These are phyloP conservation scores for Limnephilus lunatus DNA, from an alignment of 2,888 invertebrate species.

Conservation along the genomic window DNA sequence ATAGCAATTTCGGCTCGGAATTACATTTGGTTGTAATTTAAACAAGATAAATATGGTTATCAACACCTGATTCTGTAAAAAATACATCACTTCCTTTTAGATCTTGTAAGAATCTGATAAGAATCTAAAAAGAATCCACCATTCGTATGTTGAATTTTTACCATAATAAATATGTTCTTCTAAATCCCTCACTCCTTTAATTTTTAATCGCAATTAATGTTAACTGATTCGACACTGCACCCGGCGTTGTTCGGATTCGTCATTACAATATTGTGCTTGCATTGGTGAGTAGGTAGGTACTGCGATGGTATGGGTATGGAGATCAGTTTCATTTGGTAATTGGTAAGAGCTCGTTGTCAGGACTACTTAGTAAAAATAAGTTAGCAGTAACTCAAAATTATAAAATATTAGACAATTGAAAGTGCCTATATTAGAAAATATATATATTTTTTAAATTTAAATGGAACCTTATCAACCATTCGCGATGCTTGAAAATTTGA, in stretches of 20 bases:
- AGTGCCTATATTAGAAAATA: neutral
- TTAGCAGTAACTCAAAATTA: neutral
- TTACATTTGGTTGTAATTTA: too few relatives aligned
- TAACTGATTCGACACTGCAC: neutral
- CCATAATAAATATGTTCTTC: too few relatives aligned
- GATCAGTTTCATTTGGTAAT: constrained; percentile 25
- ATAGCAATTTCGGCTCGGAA: too few relatives aligned
- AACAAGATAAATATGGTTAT: too few relatives aligned
- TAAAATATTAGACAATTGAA: neutral
- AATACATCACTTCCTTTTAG: too few relatives aligned
- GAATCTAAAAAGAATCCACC: neutral
- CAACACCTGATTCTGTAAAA: too few relatives aligned
- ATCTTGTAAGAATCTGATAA: neutral
- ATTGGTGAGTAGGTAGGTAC: neutral
- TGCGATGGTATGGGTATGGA: constrained; percentile 12
- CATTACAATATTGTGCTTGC: neutral
- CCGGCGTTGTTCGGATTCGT: neutral
- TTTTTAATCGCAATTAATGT: too few relatives aligned
- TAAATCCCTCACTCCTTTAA: too few relatives aligned
- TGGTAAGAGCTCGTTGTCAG: constrained; percentile 9
- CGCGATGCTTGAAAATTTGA: constrained; percentile 17
- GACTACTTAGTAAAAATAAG: neutral
- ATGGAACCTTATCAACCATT: constrained; percentile 51
- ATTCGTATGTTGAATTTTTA: too few relatives aligned
- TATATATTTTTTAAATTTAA: neutral